Percentiles rank a stretch among this genome's conserved stretches.
Evolutionary conservation across 2,113 vertebrate genomes (phyloP).

Genomic region (Perccottus glenii): DNA sequence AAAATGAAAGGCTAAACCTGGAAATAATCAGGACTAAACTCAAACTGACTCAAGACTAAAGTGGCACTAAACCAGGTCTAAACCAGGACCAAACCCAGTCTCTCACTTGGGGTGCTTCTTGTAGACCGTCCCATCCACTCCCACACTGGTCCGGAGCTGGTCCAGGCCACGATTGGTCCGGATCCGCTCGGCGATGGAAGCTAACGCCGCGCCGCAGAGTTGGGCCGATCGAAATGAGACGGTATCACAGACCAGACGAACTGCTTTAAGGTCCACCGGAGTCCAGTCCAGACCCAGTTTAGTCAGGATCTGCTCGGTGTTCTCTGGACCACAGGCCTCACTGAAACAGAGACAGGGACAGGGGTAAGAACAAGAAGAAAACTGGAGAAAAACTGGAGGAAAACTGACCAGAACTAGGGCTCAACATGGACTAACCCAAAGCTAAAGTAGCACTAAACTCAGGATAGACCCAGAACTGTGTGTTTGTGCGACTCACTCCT

Average conservation of each 20-base stretch:
- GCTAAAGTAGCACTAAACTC: neutral
- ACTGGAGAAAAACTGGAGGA: too few species aligned
- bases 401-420: neutral
- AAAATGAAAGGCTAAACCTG: too few species aligned
- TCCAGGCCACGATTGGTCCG: slow-evolving; percentile 65
- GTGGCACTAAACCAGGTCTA: neutral
- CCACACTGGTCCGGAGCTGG: slow-evolving; percentile 70
- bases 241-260: slow-evolving; percentile 76
- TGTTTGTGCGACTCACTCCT: slow-evolving; percentile 70
- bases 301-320: slow-evolving; percentile 55
- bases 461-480: too few species aligned
- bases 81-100: neutral
- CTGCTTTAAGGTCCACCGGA: slow-evolving; percentile 60
- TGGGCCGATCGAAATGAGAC: slow-evolving; percentile 76
- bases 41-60: neutral
- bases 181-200: slow-evolving; percentile 79
- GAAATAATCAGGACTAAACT: too few species aligned
- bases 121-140: slow-evolving; percentile 80
- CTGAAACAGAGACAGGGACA: slow-evolving; percentile 49
- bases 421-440: neutral
- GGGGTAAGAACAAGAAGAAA: too few species aligned
- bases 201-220: slow-evolving; percentile 81
- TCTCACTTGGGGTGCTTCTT: slow-evolving; percentile 75
- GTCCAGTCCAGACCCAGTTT: slow-evolving; percentile 69
- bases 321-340: slow-evolving; percentile 20